Conservation (phyloP, 30 jellyfish, hydroid and myxozoan species). For the Calvadosia cruxmelitensis region DNA sequence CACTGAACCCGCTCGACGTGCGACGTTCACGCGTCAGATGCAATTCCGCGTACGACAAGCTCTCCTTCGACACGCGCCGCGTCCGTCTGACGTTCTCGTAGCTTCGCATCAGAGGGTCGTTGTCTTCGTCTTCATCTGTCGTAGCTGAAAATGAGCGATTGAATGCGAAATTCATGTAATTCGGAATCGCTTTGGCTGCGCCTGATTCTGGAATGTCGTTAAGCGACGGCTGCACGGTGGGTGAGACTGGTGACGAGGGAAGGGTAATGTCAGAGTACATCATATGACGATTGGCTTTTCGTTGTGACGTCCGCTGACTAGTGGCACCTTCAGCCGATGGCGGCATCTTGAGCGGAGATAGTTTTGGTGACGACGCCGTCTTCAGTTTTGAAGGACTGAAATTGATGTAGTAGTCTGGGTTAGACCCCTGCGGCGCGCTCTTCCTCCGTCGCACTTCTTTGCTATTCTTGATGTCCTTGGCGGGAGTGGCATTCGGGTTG, state of each 20-base stretch:
- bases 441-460: neutral
- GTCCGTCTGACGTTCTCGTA: neutral
- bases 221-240: neutral
- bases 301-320: neutral
- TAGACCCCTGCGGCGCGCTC: neutral
- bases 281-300: neutral
- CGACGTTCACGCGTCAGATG: neutral
- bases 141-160: neutral
- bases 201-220: neutral
- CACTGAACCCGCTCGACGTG: neutral
- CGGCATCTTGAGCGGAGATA: neutral
- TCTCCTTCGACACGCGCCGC: neutral
- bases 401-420: neutral
- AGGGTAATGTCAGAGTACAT: neutral
- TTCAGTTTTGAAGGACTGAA: neutral
- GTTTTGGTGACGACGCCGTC: neutral
- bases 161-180: neutral
- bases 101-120: neutral
- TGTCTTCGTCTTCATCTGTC: neutral
- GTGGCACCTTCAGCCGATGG: neutral
- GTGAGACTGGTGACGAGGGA: neutral
- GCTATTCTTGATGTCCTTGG: neutral
- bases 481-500: neutral
- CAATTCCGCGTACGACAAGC: neutral
- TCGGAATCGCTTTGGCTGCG: neutral